Evolutionary conservation across 2,113 vertebrate genomes (phyloP).

Genomic region (Poeciliopsis prolifica): DNA sequence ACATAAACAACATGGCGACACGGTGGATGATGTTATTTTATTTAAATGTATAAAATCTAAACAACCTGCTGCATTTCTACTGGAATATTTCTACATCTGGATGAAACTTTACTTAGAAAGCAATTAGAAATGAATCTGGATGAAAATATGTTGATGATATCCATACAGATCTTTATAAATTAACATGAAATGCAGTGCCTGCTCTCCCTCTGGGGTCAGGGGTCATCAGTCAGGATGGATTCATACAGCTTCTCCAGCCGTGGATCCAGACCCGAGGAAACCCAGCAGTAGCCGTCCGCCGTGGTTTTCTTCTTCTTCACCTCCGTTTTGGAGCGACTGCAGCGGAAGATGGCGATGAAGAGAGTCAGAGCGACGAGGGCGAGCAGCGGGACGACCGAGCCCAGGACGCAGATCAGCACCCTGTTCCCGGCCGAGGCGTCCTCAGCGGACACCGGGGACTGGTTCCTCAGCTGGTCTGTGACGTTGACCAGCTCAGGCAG

Average conservation of each 20-base stretch:
- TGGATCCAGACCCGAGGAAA: slow-evolving; percentile 72
- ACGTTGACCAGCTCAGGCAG: neutral
- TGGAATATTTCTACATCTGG: no score
- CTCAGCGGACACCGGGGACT: neutral
- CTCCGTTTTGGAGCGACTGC: slow-evolving; percentile 64
- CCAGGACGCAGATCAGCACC: slow-evolving; percentile 69
- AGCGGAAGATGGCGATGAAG: slow-evolving; percentile 62
- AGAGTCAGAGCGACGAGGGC: slow-evolving; percentile 62
- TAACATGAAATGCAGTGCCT: neutral
- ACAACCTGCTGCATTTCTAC: no score
- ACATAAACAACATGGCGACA: no score
- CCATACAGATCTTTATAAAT: slow-evolving; percentile 29
- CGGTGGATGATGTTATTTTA: no score
- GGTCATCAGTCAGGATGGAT: slow-evolving; percentile 67
- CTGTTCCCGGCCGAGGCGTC: slow-evolving; percentile 15
- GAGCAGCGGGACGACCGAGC: slow-evolving; percentile 69
- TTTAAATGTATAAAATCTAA: no score
- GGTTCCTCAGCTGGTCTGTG: slow-evolving; percentile 25
- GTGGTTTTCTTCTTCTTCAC: slow-evolving; percentile 73
- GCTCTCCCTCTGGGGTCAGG: slow-evolving; percentile 39
- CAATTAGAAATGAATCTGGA: no score
- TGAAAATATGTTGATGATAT: no score
- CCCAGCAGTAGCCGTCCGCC: slow-evolving; percentile 81
- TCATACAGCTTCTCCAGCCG: slow-evolving; percentile 70
- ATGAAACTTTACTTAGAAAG: no score